Conservation (phyloP, 2,797 vertebrate genomes). For the Phrynocephalus guinanensis region DNA sequence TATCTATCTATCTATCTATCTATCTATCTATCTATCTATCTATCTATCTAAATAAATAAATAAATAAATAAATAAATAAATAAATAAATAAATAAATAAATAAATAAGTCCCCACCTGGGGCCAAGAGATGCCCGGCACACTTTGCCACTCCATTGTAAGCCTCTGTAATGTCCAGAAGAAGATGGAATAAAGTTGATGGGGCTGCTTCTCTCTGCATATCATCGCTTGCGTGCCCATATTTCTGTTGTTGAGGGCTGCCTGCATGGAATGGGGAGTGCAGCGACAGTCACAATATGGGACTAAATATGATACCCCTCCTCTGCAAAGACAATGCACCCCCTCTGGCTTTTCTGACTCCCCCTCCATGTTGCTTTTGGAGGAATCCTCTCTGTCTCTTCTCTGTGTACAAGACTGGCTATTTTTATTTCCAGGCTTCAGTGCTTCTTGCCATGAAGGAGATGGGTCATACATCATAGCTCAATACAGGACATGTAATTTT, state of each 20-base stretch:
- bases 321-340: not conserved
- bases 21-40: too few species aligned
- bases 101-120: constrained; percentile 26
- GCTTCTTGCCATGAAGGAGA: not conserved
- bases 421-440: not conserved
- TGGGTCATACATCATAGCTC: not conserved
- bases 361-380: constrained; percentile 29
- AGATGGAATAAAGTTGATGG: not conserved
- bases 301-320: constrained; percentile 49
- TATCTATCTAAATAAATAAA: too few species aligned
- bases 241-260: constrained; percentile 16
- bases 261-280: constrained; percentile 24
- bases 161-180: not conserved
- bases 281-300: rapidly evolving
- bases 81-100: too few species aligned
- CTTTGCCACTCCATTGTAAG: constrained; percentile 1
- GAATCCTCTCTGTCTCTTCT: constrained; percentile 44
- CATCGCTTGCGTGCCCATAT: not conserved
- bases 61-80: too few species aligned
- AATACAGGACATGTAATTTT: not conserved
- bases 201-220: rapidly evolving
- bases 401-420: constrained; percentile 7
- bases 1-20: too few species aligned
- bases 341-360: constrained; percentile 10
- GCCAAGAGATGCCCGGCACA: not conserved